These are phyloP conservation scores for Zosterops hypoxanthus DNA, from an alignment of 2,113 vertebrate genomes.

Conservation along the genomic window DNA sequence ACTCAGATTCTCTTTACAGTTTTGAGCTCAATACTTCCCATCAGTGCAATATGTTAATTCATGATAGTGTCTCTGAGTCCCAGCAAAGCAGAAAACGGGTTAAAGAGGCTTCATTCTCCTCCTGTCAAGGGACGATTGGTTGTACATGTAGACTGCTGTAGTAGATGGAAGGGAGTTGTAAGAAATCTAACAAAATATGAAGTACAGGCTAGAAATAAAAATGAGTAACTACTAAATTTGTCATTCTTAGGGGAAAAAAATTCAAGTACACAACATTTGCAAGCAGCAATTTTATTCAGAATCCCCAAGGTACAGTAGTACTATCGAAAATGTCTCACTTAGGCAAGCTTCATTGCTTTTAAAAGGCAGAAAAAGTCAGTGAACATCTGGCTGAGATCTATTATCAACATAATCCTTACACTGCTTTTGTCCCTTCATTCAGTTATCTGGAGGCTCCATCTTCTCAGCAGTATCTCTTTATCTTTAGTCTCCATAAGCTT, in stretches of 20 bases:
- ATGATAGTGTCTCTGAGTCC: background rate
- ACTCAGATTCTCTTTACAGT: background rate
- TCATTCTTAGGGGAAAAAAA: background rate
- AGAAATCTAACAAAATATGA: conserved; percentile 22
- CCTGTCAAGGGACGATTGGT: background rate
- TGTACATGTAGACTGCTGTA: background rate
- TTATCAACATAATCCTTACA: conserved; percentile 60
- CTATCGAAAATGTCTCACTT: conserved; percentile 61
- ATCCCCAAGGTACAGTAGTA: conserved; percentile 11
- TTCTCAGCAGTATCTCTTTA: background rate
- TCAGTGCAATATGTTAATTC: background rate
- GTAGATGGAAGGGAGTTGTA: background rate
- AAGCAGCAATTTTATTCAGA: conserved; percentile 36
- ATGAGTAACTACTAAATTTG: background rate
- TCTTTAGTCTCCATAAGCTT: background rate
- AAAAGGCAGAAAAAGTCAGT: conserved; percentile 56
- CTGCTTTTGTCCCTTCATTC: conserved; percentile 11
- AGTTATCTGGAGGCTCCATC: background rate
- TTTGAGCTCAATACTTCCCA: background rate
- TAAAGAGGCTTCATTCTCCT: background rate
- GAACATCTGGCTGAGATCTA: conserved; percentile 59
- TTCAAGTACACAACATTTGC: conserved; percentile 12
- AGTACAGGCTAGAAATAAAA: conserved; percentile 17
- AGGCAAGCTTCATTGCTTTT: conserved; percentile 62
- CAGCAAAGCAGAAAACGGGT: background rate